Conservation (phyloP, 1,140 invertebrate species). For the Zaprionus gabonicus region DNA sequence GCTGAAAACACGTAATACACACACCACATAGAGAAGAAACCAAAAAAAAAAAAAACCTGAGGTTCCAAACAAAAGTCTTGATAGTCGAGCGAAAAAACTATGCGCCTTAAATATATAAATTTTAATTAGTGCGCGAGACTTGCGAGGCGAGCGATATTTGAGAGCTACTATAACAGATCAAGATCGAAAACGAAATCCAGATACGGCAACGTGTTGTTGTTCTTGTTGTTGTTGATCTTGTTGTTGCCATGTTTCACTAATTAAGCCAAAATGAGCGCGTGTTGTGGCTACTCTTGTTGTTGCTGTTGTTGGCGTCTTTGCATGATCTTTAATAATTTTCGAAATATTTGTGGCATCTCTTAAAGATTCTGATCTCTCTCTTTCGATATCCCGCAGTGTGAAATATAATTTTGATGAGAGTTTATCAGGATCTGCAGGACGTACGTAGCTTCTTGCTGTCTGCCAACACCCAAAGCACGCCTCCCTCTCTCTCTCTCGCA, state of each 20-base stretch:
- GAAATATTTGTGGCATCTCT: conserved; percentile 70
- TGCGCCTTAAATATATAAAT: conserved; percentile 74
- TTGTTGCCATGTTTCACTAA: conserved; percentile 77
- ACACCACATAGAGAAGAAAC: conserved; percentile 32
- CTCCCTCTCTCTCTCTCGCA: conserved; percentile 11
- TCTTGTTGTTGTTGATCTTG: conserved; percentile 27
- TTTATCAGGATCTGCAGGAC: conserved; percentile 63
- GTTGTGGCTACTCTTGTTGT: conserved; percentile 45
- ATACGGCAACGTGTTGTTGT: conserved; percentile 45
- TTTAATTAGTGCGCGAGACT: conserved; percentile 67
- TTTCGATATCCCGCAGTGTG: conserved; percentile 76
- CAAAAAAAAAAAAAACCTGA: conserved; percentile 21
- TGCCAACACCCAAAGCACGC: conserved; percentile 60
- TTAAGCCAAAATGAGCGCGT: conserved; percentile 80
- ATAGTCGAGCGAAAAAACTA: conserved; percentile 58
- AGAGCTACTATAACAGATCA: conserved; percentile 58
- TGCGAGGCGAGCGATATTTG: conserved; percentile 64
- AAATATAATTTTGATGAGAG: conserved; percentile 82
- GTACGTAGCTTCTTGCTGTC: conserved; percentile 38
- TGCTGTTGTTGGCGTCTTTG: conserved; percentile 48
- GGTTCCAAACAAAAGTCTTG: conserved; percentile 16
- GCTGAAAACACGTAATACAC: conserved; percentile 58
- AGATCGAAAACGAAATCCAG: conserved; percentile 65
- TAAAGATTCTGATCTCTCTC: conserved; percentile 63
- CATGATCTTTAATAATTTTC: conserved; percentile 83